Conservation (phyloP, 2,797 vertebrate genomes). For the Philypnodon macrostomus region DNA sequence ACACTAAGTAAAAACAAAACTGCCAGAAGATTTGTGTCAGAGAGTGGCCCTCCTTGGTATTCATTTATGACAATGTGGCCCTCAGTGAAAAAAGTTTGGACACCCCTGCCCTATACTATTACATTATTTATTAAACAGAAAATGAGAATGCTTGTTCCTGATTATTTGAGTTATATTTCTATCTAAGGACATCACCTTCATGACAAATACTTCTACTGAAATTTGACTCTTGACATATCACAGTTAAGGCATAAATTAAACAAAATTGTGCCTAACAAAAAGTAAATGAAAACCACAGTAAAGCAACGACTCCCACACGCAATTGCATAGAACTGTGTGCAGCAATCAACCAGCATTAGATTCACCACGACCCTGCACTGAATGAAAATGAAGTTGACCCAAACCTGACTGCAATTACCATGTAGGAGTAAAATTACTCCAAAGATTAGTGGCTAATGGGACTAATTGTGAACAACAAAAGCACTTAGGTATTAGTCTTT, state of each 20-base stretch:
- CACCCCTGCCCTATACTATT: too few species aligned
- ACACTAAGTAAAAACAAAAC: too few species aligned
- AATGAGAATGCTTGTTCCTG: too few species aligned
- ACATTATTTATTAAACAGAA: too few species aligned
- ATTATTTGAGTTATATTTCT: too few species aligned
- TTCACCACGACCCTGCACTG: conserved; percentile 1
- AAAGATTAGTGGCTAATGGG: conserved; percentile 1
- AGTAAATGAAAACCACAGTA: background rate
- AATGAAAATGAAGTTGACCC: conserved; percentile 2
- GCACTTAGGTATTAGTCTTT: background rate
- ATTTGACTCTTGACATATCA: too few species aligned
- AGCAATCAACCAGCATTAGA: background rate
- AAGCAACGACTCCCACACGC: background rate
- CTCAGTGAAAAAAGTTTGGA: too few species aligned
- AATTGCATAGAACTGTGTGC: conserved; percentile 3
- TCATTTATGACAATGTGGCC: too few species aligned
- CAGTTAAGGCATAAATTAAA: background rate
- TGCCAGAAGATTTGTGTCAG: too few species aligned
- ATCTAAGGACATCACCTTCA: too few species aligned
- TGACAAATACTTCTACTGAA: too few species aligned
- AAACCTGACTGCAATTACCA: background rate
- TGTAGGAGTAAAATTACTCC: background rate
- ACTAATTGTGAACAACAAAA: conserved; percentile 1
- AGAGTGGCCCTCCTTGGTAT: too few species aligned
- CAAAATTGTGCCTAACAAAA: conserved; percentile 1